Percentiles rank a stretch among this genome's conserved stretches.
phyloP scores from a whole-genome alignment of 2,797 vertebrate species.

The Coregonus ussuriensis region DNA sequence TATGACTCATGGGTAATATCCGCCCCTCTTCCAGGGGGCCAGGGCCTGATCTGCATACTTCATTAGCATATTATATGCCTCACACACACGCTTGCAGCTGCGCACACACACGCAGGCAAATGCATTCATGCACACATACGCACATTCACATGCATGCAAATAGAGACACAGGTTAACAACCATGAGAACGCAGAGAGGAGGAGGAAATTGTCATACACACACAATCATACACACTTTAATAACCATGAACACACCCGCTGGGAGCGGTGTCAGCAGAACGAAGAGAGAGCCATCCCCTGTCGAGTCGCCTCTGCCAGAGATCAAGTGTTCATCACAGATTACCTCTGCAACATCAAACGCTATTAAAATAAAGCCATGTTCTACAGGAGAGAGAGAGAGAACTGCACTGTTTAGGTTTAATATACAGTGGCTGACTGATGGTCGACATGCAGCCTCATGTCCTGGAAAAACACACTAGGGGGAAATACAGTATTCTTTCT shows the following conservation, averaged over 20 bases:
- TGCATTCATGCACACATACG: slow-evolving; percentile 12
- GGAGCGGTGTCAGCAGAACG: slow-evolving; percentile 45
- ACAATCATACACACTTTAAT: slow-evolving; percentile 20
- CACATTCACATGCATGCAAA: slow-evolving; percentile 5
- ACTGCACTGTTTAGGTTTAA: slow-evolving; percentile 8
- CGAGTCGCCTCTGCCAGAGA: slow-evolving; percentile 26
- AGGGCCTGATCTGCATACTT: slow-evolving; percentile 52
- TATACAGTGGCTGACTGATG: neutral
- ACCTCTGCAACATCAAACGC: neutral
- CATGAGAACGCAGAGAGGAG: slow-evolving; percentile 24
- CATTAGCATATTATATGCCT: slow-evolving; percentile 65
- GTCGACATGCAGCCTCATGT: neutral
- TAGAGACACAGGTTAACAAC: slow-evolving; percentile 6
- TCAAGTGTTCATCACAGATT: slow-evolving; percentile 46
- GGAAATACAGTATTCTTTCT: too few relatives aligned
- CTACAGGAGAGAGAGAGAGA: neutral
- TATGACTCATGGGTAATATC: slow-evolving; percentile 64
- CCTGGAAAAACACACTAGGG: neutral
- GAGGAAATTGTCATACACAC: slow-evolving; percentile 39
- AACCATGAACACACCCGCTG: slow-evolving; percentile 30
- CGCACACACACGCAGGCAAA: neutral
- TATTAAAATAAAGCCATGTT: slow-evolving; percentile 24
- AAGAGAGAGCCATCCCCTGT: slow-evolving; percentile 14
- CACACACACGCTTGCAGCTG: slow-evolving; percentile 10
- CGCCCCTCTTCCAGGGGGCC: slow-evolving; percentile 59